Evolutionary conservation across 2,113 vertebrate genomes (phyloP).

Genomic region (Danionella cerebrum): DNA sequence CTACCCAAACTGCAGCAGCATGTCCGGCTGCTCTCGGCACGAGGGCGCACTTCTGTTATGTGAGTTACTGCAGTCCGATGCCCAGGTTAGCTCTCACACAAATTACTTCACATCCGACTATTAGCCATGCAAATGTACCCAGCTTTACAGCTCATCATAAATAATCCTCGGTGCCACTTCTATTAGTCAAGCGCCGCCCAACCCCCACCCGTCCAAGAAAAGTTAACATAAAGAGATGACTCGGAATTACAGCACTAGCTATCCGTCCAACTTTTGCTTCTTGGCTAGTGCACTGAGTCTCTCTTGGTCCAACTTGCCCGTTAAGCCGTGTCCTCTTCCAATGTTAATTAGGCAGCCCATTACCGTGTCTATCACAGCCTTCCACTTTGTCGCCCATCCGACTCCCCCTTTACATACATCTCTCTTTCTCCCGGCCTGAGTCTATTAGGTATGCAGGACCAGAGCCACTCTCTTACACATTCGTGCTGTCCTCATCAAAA

Average conservation of each 20-base stretch:
- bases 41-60: slow-evolving; percentile 4
- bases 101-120: slow-evolving; percentile 79
- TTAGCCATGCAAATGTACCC: slow-evolving; percentile 80
- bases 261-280: slow-evolving; percentile 28
- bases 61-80: slow-evolving; percentile 70
- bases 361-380: slow-evolving; percentile 43
- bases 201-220: slow-evolving; percentile 1
- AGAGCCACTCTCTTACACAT: slow-evolving; percentile 34
- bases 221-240: slow-evolving; percentile 61
- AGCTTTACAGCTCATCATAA: slow-evolving; percentile 70
- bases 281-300: background rate
- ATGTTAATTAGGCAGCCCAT: slow-evolving; percentile 52
- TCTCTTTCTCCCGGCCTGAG: slow-evolving; percentile 3
- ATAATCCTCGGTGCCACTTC: slow-evolving; percentile 54
- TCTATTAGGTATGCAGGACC: slow-evolving; percentile 43
- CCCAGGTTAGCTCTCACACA: slow-evolving; percentile 76
- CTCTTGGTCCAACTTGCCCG: slow-evolving; percentile 24
- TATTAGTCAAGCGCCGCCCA: slow-evolving; percentile 27
- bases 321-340: slow-evolving; percentile 44
- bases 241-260: slow-evolving; percentile 55
- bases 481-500: slow-evolving; percentile 50
- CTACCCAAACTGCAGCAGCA: slow-evolving; percentile 46
- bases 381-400: slow-evolving; percentile 22
- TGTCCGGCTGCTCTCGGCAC: background rate
- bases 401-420: background rate